Base-by-base conservation (phyloP, 2,113 vertebrate species). In the Trogon melanurus region DNA sequence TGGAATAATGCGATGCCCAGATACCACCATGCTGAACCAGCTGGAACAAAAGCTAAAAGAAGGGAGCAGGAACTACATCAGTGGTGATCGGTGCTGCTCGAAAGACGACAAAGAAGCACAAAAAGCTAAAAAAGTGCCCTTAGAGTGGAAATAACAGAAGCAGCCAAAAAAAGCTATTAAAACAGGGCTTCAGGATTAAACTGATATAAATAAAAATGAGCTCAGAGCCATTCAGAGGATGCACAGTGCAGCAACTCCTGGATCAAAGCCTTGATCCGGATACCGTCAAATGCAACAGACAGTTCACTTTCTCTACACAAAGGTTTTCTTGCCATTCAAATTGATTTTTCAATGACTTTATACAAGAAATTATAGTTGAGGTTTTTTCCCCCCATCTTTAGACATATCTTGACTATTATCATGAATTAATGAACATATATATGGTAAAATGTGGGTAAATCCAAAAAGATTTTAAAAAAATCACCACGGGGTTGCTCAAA, bases 151-250 rank as follows among this genome's bases (percentile, higher is more conserved):
- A 47, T n/a, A 79, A 44, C 23, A 89, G 50, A 44, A 74, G 50
- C 60, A 74, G 70, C 54, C 69, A 85, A 87, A 66, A 36, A 91
- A 57, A 66, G 47, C 65, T 89, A 50, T 89, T 94, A 93, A 81
- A 85, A 41, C n/a, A 44, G 44, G 0, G 4, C 38, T 81, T 81
- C 60, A 23, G 54, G 65, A 79, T 74, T 30, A 88, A 91, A 36
- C 14, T 22, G 36, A 71, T 85, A 50, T 13, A 91, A 83, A 13
- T 3, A 2, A 72, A 86, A 91, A 41, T 19, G 19, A 91, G 34
- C 50, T 66, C 64, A 78, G 58, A 72, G 21, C 2, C 30, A 21
- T 62, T 57, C 56, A 36, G 70, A 74, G n/a, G 36, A 87, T 58
- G 60, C 93, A 47, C 34, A 84, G 32, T 30, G 22, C 48, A 82